Evolutionary conservation across 2,888 invertebrate genomes (phyloP), one percentile per base, ranked within the genome.

Genomic region (Sinelater perroti): DNA sequence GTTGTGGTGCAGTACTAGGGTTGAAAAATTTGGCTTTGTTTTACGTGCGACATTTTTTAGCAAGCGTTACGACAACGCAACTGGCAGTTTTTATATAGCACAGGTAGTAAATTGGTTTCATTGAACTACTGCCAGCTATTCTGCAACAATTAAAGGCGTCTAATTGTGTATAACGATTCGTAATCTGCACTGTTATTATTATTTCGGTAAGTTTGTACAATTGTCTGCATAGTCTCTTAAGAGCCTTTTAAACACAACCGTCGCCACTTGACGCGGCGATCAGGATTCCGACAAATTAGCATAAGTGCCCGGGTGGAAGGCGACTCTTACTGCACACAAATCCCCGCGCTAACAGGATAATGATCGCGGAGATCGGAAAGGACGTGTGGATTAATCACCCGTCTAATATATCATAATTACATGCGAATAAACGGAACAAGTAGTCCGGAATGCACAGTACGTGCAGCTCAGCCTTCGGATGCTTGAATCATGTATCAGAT

Each of bases 351-450:
- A 60, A 62, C 58, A 57, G 61, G 61, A 61, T 64, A 60, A 60
- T 52, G 57, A 50, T 60, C 56, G 62, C 51, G 55, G 54, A 47
- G 59, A 55, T 61, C 53, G 56, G 56, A 60, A 64, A 65, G 63
- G 61, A 64, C 63, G 62, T 59, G 61, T 56, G 54, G 63, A 67
- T 67, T 62, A 67, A 66, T 66, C 58, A 62, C 63, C 63, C 61
- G 64, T 63, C 58, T 60, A 62, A 65, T 64, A 66, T 60, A 66
- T 65, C 66, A 65, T 67, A 66, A 66, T 66, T 67, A 65, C 60
- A 57, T 54, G 62, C 58, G 60, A 60, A 61, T 60, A 65, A 47
- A 61, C 56, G 59, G 61, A 63, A 52, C 59, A 61, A 61, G 57
- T 53, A 61, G 60, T 60, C 38, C 63, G 64, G 63, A 65, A 67